Base-by-base conservation (phyloP, 2,797 vertebrate genomes). In the Poecilia gillii region DNA sequence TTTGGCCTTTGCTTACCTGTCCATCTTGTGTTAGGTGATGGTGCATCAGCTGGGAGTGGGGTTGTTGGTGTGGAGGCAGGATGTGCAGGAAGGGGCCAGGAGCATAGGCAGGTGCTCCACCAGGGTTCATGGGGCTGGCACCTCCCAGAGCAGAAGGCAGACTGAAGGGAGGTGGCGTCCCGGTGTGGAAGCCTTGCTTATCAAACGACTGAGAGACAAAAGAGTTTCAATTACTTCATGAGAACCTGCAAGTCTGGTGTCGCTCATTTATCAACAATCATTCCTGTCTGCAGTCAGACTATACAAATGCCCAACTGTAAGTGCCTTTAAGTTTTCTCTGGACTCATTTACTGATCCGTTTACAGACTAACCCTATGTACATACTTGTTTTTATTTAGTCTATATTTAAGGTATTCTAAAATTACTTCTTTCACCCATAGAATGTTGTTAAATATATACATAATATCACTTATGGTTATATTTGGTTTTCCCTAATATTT, bases 141-240 rank as follows among this genome's bases (percentile, higher is more conserved):
- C 97, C 98, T 36, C 97, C 97, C 0, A 99, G 95, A 70, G 98
- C 98, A 3, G 99, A 99, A 3, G 99, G 99, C 86, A 99, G 93
- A 95, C 92, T 98, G 94, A 99, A 99, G 0, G 98, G 97, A 79
- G 98, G 97, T 0, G 98, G 97, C 0, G 98, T 98, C 74, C 97
- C 98, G 1, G 98, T 96, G 4, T 99, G 97, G 94, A 99, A 99
- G 92, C 97, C 98, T 96, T 99, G 98, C 93, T 99, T 99, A 92
- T 99, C 98, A 93, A 97, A 99, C 0, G 97, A 95, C 98, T 99
- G 93, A 13, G 31, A 12, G 76, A 0, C 72, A 41, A 77, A 8
- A 39, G 4, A 20, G 66, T 6, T 28, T n/a, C n/a, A 14, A n/a
- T 45, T 7, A 46, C 11, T 71, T 46, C 3, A 6, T 45, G 41